phyloP scores from a whole-genome alignment of 2,113 vertebrate species.

The Percina caprodes region DNA sequence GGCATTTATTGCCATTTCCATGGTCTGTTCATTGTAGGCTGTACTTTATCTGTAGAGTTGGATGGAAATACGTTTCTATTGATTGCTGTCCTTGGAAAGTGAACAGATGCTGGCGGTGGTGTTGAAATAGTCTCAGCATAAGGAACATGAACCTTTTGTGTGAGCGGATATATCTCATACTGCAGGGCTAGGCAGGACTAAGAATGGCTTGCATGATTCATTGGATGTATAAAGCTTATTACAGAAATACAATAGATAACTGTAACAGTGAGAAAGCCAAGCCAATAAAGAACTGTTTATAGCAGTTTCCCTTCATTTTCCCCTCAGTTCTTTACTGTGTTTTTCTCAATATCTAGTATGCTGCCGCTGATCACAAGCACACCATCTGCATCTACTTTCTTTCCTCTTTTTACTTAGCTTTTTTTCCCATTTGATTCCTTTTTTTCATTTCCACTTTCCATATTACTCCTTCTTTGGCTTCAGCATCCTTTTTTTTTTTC shows the following conservation, averaged over 20 bases:
- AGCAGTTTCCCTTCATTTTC: constrained; percentile 17
- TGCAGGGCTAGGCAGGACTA: constrained; percentile 52
- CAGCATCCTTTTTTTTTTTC: constrained; percentile 55
- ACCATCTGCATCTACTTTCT: constrained; percentile 25
- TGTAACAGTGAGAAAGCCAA: constrained; percentile 50
- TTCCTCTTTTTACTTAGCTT: constrained; percentile 16
- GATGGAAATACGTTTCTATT: constrained; percentile 77
- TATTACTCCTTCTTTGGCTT: constrained; percentile 52
- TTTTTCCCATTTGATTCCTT: constrained; percentile 1
- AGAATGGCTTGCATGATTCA: constrained; percentile 63
- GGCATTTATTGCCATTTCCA: constrained; percentile 73
- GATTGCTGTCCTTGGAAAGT: constrained; percentile 74
- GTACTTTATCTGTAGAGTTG: constrained; percentile 59
- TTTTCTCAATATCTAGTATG: constrained; percentile 21
- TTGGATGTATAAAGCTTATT: constrained; percentile 65
- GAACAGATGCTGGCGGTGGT: constrained; percentile 68
- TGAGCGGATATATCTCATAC: constrained; percentile 71
- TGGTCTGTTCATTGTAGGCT: constrained; percentile 62
- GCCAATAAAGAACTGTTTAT: constrained; percentile 36
- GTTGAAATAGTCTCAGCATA: constrained; percentile 73
- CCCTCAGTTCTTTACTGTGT: constrained; percentile 20
- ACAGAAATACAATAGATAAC: constrained; percentile 68
- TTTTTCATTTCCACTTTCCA: constrained; percentile 41
- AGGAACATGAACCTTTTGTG: constrained; percentile 75
- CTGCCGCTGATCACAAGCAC: constrained; percentile 22